Evolutionary conservation across 35 echinoderm and acorn worm genomes (phyloP).

Genomic region (Hemicentrotus pulcherrimus): DNA sequence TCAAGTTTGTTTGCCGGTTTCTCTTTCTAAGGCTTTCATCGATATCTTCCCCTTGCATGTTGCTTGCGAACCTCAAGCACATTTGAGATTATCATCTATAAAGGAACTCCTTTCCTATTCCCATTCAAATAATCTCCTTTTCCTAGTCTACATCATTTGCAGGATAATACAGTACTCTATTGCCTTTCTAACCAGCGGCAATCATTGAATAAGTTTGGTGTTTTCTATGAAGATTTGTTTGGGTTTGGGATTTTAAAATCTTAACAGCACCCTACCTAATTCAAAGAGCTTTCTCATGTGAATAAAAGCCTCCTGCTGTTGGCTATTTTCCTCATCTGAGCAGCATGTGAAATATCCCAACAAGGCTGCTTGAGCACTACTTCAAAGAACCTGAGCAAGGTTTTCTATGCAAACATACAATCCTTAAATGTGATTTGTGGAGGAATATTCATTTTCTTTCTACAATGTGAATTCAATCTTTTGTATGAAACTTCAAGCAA

Average conservation of each 20-base stretch:
- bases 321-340: neutral
- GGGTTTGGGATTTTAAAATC: constrained; percentile 9
- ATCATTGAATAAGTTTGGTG: neutral
- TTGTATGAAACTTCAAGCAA: no score
- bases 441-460: no score
- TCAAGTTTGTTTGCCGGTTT: neutral
- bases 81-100: neutral
- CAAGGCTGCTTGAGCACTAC: neutral
- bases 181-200: neutral
- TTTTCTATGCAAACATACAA: neutral
- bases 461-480: no score
- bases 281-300: neutral
- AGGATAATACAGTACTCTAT: neutral
- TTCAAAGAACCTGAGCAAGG: neutral
- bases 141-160: neutral
- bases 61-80: neutral
- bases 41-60: neutral
- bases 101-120: neutral
- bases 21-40: neutral
- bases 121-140: neutral
- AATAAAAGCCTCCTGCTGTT: neutral
- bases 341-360: neutral
- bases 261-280: neutral
- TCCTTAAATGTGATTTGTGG: no score
- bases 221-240: neutral